phyloP scores from a whole-genome alignment of 2,888 invertebrate genomes.

The Cylloceria caligata region DNA sequence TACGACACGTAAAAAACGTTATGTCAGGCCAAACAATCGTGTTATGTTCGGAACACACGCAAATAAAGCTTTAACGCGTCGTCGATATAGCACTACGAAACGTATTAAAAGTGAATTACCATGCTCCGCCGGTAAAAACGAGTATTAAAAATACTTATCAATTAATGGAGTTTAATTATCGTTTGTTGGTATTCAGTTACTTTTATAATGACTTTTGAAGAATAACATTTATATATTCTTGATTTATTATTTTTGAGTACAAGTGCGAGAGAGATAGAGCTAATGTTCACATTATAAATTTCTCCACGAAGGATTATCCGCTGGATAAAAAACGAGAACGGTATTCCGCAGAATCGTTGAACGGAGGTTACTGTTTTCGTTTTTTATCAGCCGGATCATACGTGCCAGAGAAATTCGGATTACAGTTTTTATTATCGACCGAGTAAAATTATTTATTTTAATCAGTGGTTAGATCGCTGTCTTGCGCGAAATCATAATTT shows the following conservation, averaged over 20 bases:
- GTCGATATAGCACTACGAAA: not conserved
- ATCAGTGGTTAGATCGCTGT: too few species aligned
- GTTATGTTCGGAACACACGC: not conserved
- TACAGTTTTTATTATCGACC: too few species aligned
- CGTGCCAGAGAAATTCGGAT: too few species aligned
- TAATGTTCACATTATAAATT: too few species aligned
- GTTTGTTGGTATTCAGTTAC: not conserved
- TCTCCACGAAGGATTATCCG: too few species aligned
- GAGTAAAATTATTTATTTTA: too few species aligned
- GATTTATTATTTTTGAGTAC: not conserved
- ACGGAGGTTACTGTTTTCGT: too few species aligned
- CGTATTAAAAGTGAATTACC: not conserved
- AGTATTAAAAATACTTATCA: not conserved
- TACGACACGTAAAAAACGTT: not conserved
- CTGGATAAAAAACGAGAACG: too few species aligned
- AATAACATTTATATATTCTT: not conserved
- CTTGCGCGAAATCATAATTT: too few species aligned
- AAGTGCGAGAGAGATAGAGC: too few species aligned
- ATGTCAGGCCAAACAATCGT: constrained; percentile 3
- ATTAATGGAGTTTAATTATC: not conserved
- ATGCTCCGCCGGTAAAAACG: not conserved
- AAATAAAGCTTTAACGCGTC: not conserved
- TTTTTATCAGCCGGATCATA: too few species aligned
- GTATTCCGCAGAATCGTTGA: too few species aligned
- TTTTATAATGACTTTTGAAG: not conserved